Evolutionary conservation across 2,113 vertebrate species (phyloP), one percentile per base, ranked within the genome.

Genomic region (Peromyscus maniculatus): DNA sequence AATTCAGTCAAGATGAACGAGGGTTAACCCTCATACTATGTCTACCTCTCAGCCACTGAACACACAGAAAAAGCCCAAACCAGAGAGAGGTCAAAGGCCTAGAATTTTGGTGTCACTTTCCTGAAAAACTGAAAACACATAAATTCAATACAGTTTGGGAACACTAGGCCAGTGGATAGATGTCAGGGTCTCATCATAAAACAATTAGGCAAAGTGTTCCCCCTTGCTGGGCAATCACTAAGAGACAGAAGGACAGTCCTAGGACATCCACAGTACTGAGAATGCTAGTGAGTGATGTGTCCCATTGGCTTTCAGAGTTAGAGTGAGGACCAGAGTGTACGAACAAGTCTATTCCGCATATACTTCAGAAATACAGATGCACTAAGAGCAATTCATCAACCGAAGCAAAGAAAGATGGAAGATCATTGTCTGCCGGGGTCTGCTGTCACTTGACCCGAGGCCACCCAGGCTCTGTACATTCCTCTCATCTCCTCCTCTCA

Each of bases 321-420:
- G 46, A 79, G 33, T 83, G 39, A 89, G 55, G 13, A 87, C 52
- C 71, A 89, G 33, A 62, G 75, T 36, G 87, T 87, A 74, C 9
- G 55, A 91, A 87, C 39, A 83, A 86, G 19, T n/a, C 6, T 36
- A 72, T 49, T 89, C 28, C 52, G 49, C 52, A 9, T 22, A 84
- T 93, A 92, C 36, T 57, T 49, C 64, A 91, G 82, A 95, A 91
- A 93, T 21, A 67, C 7, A 80, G 33, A 95, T 71, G 55, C 87
- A 52, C 69, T 87, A 71, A 89, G 78, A 94, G 21, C 52, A 78
- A 46, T 67, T 87, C 71, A 95, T 55, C 55, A 91, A 64, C 52
- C 36, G 5, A 36, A 90, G 67, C 62, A 87, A 93, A 97, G 36
- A 71, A 24, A 91, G 66, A 17, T 0, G 2, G 57, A 22, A 71